A percentile compares a stretch with the other conserved stretches of the same genome.
These are phyloP conservation scores for Lasioglossum villosulum DNA, from an alignment of 2,888 invertebrate genomes.

Conservation along the genomic window DNA sequence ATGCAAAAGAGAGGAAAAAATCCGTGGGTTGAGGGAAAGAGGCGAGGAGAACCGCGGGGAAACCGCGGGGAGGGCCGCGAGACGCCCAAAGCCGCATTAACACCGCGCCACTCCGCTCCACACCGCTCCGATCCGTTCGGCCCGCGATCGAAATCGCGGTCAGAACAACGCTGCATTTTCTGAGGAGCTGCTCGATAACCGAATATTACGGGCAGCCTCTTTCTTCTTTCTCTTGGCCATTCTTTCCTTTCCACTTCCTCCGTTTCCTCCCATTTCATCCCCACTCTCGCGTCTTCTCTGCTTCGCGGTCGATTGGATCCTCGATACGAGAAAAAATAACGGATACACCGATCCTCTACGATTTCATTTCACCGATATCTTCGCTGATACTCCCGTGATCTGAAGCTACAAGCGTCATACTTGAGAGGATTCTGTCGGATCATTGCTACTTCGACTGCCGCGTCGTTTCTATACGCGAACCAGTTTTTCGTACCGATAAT, in stretches of 20 bases:
- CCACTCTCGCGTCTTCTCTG: neutral
- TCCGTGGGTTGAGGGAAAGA: slow-evolving; percentile 35
- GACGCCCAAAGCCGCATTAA: slow-evolving; percentile 75
- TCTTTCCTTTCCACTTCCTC: neutral
- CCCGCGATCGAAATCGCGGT: slow-evolving; percentile 69
- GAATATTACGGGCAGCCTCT: slow-evolving; percentile 41
- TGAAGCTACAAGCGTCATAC: neutral
- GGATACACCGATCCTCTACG: neutral
- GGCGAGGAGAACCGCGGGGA: slow-evolving; percentile 4
- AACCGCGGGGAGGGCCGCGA: slow-evolving; percentile 48
- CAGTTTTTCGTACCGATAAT: neutral
- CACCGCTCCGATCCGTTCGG: slow-evolving; percentile 15
- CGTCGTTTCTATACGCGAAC: neutral
- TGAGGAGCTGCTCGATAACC: slow-evolving; percentile 62
- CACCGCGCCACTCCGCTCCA: slow-evolving; percentile 57
- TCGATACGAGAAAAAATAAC: neutral
- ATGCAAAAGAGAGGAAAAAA: slow-evolving; percentile 76
- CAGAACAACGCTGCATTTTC: slow-evolving; percentile 58
- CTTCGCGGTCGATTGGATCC: neutral
- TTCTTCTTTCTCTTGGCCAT: neutral
- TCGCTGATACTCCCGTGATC: neutral
- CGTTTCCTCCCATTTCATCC: neutral
- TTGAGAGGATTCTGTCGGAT: neutral
- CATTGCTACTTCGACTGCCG: neutral
- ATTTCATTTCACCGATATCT: neutral